phyloP scores from a whole-genome alignment of 2,797 vertebrate genomes.

The Nothura maculosa region DNA sequence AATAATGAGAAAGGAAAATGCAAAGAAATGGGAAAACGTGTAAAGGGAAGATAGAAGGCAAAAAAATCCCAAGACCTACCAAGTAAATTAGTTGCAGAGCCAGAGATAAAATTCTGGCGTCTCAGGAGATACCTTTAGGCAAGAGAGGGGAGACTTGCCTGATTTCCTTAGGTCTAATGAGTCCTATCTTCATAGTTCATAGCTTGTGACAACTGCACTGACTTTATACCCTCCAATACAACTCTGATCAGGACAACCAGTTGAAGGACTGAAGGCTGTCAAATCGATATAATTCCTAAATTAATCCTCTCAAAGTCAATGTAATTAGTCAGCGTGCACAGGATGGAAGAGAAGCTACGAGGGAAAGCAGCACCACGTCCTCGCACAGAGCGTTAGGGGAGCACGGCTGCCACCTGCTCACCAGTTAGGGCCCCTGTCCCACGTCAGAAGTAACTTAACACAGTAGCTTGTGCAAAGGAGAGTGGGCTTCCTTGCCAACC shows the following conservation, averaged over 20 bases:
- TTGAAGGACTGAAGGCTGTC: neutral
- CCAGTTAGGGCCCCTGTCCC: neutral
- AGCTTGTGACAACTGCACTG: neutral
- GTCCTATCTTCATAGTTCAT: neutral
- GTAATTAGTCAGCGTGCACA: neutral
- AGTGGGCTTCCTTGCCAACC: neutral
- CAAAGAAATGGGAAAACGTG: neutral
- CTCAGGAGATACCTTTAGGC: constrained; percentile 18
- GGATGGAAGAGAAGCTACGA: neutral
- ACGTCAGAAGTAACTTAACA: neutral
- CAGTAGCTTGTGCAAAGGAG: neutral
- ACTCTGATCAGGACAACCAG: neutral
- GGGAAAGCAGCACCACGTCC: neutral
- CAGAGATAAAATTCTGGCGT: neutral
- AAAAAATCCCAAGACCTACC: neutral
- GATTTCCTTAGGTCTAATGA: neutral
- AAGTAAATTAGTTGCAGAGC: constrained; percentile 10
- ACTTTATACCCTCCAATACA: constrained; percentile 9
- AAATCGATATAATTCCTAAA: neutral
- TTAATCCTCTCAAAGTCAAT: neutral
- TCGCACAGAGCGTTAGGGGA: neutral
- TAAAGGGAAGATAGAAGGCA: constrained; percentile 10
- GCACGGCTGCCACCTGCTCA: neutral
- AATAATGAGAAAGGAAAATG: neutral
- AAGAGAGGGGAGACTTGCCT: neutral